These are phyloP conservation scores for Notocelia uddmanniana DNA, from an alignment of 2,888 invertebrate species.

Conservation along the genomic window DNA sequence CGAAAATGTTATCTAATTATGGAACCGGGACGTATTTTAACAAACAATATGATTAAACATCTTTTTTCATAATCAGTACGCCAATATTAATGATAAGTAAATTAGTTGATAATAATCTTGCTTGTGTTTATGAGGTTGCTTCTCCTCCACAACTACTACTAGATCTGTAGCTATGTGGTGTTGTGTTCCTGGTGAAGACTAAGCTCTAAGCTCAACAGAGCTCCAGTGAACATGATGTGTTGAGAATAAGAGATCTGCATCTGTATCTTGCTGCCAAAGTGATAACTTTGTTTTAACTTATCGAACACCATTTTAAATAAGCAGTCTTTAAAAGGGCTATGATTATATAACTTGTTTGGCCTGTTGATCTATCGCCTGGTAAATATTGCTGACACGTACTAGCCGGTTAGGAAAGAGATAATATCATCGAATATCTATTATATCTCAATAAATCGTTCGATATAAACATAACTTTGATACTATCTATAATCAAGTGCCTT, in stretches of 20 bases:
- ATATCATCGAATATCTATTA: not conserved
- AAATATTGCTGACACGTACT: not conserved
- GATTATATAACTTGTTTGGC: not conserved
- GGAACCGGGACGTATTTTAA: constrained; percentile 44
- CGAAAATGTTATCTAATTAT: constrained; percentile 48
- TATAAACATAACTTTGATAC: not conserved
- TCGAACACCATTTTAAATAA: not conserved
- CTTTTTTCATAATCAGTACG: constrained; percentile 12
- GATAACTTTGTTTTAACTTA: too few species aligned
- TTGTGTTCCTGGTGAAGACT: too few species aligned
- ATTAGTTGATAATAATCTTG: not conserved
- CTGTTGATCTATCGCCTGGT: not conserved
- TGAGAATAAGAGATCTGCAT: not conserved
- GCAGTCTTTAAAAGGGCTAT: not conserved
- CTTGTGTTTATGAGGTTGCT: too few species aligned
- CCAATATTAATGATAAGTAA: not conserved
- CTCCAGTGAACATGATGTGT: not conserved
- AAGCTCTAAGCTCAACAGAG: not conserved
- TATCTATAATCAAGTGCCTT: not conserved
- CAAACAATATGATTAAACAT: constrained; percentile 24
- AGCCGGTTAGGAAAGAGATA: not conserved
- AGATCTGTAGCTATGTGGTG: not conserved
- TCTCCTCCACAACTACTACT: not conserved
- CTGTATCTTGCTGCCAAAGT: too few species aligned
- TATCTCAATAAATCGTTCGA: not conserved